Base-by-base conservation (phyloP, 2,113 vertebrate species). In the Rallus limicola region DNA sequence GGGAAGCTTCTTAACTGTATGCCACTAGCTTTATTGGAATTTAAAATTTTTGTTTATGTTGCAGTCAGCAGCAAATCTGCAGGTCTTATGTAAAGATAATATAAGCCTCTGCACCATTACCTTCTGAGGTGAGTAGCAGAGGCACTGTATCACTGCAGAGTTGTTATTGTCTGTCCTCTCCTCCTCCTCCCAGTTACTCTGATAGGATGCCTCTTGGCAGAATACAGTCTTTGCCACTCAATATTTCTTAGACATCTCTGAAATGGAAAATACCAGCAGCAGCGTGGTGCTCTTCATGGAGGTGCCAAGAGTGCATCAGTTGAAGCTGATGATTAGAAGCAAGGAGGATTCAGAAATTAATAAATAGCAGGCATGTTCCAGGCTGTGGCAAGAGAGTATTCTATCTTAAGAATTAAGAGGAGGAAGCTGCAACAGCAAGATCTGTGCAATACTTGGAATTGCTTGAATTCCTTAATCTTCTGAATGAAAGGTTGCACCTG, bases 191-290 rank as follows among this genome's bases (percentile, higher is more conserved):
- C 13, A 11, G 11, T 58, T 60, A n/a, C 53, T 69, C 17, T 72
- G 33, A 25, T 84, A 20, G 1, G 11, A 0, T 5, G 6, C 13
- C 36, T 38, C 34, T 77, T 21, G 18, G 44, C 1, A 1, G 31
- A 60, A 10, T 36, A 3, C 5, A 24, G 14, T 50, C 12, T 34
- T 78, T 86, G 44, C 55, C 16, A 36, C 19, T 63, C 17, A 16
- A 0, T 79, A 20, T 74, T 92, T 77, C 55, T 48, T 53, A 11
- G 42, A 26, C 12, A 13, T 67, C 25, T 79, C 36, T 52, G 53
- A 77, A 65, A 62, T 10, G 11, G 33, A 33, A 69, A 68, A 33
- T 0, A 1, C 21, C 24, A 53, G 55, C 13, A 13, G 53, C 15
- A 4, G 6, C 8, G 14, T 46, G 5, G 60, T 65, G 19, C 60